phyloP scores from a whole-genome alignment of 2,113 vertebrate species.

The Macroglossus sobrinus region DNA sequence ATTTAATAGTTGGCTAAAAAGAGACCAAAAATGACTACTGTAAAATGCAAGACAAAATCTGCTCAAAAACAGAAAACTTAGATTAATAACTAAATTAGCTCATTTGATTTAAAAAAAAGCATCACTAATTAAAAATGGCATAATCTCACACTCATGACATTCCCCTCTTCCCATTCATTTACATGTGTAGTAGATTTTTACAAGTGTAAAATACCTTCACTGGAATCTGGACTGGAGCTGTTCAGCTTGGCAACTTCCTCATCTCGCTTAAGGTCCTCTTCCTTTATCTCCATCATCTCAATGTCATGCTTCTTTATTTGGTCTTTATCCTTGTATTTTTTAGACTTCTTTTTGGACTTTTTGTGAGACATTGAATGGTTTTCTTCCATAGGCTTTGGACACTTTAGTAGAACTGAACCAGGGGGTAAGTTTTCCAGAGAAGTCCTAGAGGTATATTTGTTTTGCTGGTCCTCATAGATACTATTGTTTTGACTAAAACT shows the following conservation, averaged over 20 bases:
- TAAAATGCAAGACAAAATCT: neutral
- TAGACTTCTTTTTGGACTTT: conserved; percentile 89
- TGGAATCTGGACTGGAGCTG: conserved; percentile 35
- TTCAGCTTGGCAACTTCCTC: conserved; percentile 62
- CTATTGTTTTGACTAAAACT: conserved; percentile 80
- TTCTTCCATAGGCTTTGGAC: conserved; percentile 46
- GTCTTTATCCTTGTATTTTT: conserved; percentile 89
- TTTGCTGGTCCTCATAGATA: conserved; percentile 84
- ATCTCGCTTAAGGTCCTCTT: conserved; percentile 62
- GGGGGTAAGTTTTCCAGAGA: conserved; percentile 74
- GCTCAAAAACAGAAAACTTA: conserved; percentile 34
- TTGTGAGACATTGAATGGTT: conserved; percentile 75
- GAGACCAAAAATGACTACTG: neutral
- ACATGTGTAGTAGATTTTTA: neutral
- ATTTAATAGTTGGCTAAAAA: neutral
- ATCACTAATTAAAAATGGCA: neutral
- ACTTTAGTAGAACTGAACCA: conserved; percentile 52
- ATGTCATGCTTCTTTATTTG: conserved; percentile 71
- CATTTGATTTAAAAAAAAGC: neutral
- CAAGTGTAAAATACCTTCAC: conserved; percentile 75
- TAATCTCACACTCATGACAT: neutral
- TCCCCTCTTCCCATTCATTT: neutral
- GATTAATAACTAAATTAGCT: neutral
- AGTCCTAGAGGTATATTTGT: conserved; percentile 81
- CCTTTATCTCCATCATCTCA: conserved; percentile 43